Base-by-base conservation (phyloP, 2,888 invertebrate species). In the Graphium colonna region DNA sequence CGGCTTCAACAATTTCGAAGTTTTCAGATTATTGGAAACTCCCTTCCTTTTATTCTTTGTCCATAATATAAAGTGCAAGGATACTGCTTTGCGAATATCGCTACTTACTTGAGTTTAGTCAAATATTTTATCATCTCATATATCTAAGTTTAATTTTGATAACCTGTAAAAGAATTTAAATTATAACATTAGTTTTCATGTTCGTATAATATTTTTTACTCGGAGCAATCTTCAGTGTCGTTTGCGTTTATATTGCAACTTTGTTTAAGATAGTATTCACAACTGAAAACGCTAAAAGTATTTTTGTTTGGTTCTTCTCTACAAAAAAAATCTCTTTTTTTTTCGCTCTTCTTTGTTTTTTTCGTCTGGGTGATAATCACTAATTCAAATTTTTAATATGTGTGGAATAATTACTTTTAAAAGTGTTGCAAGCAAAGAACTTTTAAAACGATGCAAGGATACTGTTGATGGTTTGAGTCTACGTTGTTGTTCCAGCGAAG, bases 401-500 rank as follows among this genome's bases (percentile, higher is more conserved):
- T 57, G 33, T 43, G 62, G 59, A 60, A 63, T 62, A 61, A 60
- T 62, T 60, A 56, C 57, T 56, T 63, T 52, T n/a, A n/a, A n/a
- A n/a, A n/a, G n/a, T n/a, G n/a, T n/a, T n/a, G n/a, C n/a, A n/a
- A n/a, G n/a, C n/a, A n/a, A n/a, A n/a, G n/a, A n/a, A n/a, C n/a
- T n/a, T n/a, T n/a, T n/a, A n/a, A n/a, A n/a, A n/a, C n/a, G n/a
- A n/a, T n/a, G n/a, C n/a, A n/a, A n/a, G n/a, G n/a, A n/a, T n/a
- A n/a, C n/a, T n/a, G n/a, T n/a, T n/a, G n/a, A n/a, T n/a, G n/a
- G n/a, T n/a, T n/a, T n/a, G n/a, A n/a, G n/a, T n/a, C 54, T 62
- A 57, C 60, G 58, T 60, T 31, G 33, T 40, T 68, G n/a, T 67
- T 63, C 65, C 62, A 60, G 61, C 61, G 58, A 67, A 64, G 56